Percentiles rank a stretch among this genome's conserved stretches.
These are phyloP conservation scores for Menidia menidia DNA, from an alignment of 2,797 vertebrate species.

Conservation along the genomic window DNA sequence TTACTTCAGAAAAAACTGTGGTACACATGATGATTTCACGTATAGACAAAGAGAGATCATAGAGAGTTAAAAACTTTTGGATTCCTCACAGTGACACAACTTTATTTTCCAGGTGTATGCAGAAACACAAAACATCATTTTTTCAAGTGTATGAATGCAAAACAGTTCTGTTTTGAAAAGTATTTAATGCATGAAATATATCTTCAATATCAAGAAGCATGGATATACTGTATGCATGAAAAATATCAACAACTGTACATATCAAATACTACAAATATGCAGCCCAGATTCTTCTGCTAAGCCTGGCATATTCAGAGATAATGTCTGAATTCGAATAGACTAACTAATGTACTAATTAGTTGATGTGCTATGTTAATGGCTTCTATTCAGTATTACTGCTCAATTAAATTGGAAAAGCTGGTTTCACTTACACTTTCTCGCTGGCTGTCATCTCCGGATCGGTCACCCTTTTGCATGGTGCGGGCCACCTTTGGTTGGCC, in stretches of 20 bases:
- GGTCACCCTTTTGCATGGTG: conserved; percentile 79
- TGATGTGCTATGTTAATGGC: neutral
- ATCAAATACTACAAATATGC: no score
- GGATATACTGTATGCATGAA: neutral
- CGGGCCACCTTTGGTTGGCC: conserved; percentile 54
- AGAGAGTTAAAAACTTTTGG: neutral
- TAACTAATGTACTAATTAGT: neutral
- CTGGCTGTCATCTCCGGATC: conserved; percentile 68
- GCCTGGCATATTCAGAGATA: neutral
- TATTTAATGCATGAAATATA: neutral
- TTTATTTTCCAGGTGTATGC: conserved; percentile 4
- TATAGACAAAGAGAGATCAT: no score
- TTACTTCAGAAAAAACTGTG: no score
- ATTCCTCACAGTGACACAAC: neutral
- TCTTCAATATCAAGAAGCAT: neutral
- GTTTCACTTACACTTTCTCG: conserved; percentile 67
- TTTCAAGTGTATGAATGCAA: neutral
- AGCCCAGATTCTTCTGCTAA: neutral
- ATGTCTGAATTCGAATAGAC: neutral
- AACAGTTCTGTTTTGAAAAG: neutral
- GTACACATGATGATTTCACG: no score
- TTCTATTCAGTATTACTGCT: neutral
- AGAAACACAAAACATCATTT: conserved; percentile 8
- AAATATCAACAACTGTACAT: neutral
- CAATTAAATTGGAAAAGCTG: neutral